Evolutionary conservation across 2,888 invertebrate species (phyloP), one percentile per base, ranked within the genome.

Genomic region (Ametastegia equiseti): DNA sequence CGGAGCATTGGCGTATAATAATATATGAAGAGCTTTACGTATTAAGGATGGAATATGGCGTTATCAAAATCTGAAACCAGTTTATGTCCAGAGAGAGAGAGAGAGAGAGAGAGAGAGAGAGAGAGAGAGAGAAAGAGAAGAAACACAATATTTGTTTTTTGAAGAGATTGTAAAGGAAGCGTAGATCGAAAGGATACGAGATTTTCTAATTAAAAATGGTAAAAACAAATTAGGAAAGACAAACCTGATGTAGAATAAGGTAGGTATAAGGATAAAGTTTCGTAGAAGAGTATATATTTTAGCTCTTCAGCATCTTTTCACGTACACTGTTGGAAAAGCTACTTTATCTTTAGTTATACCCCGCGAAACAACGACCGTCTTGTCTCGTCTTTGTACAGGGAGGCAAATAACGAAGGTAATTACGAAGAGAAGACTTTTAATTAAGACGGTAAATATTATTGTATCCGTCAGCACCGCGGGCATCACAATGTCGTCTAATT

Each of bases 361-460:
- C 54, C 54, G 23, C 54, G 54, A 54, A 54, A 54, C 54, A 39
- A 19, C 39, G 36, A 5, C 5, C 13, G 27, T 36, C 65, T 67
- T 67, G 36, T 67, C 65, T 67, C 75, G 1, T 73, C 47, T 75
- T 54, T 54, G 54, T 54, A 54, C n/a, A 42, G 23, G 45, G 54
- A 4, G 30, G 63, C 78, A 78, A 57, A 78, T 63, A 78, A 78
- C 78, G 30, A 63, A 78, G 27, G 15, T 78, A 63, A 78, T 78
- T 60, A 71, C 71, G 39, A 9, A 42, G 78, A 60, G 42, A 60
- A 45, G 42, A 63, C 15, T 78, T 63, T 78, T 78, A 60, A 78
- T 60, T 78, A 60, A 78, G 45, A 60, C 27, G 63, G 60, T 60
- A 78, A 78, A 78, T 78, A 78, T 39, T 78, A 60, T 60, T 42